Evolutionary conservation across 2,888 invertebrate species (phyloP), one percentile per base, ranked within the genome.

Genomic region (Spisula subtruncata): DNA sequence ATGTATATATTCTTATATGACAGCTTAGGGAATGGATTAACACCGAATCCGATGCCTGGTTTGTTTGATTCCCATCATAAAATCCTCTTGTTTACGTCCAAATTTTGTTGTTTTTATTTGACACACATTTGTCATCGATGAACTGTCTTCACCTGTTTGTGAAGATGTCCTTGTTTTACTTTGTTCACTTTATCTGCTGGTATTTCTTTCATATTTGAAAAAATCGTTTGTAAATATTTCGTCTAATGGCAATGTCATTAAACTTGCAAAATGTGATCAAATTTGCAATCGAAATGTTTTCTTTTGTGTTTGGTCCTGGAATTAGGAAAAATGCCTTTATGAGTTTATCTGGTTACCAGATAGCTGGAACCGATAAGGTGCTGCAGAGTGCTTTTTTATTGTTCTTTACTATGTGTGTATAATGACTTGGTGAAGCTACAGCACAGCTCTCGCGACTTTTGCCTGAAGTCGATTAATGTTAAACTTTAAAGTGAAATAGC

Each of bases 61-160:
- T 48, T 46, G 18, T 41, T 81, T 8, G 25, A 46, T 81, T 18
- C 25, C 46, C 5, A 4, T n/a, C 25, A 20, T 18, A 25, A n/a
- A 35, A 25, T 12, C 10, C 29, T 25, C 25, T 18, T 46, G 46
- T 81, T 46, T 46, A 81, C 46, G 16, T 79, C 41, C 35, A 5
- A 41, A 32, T 35, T 25, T 10, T 81, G 25, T 48, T 48, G 51
- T 81, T 51, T 81, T 51, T 25, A 46, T 48, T n/a, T 81, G 35
- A 35, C 46, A 20, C 46, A 46, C 35, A 20, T 71, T 79, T 79
- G 81, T 81, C 25, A 81, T n/a, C 46, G 25, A 20, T 48, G 25
- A 48, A 81, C n/a, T 35, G 81, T 81, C 25, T 46, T 81, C 81
- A 48, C 81, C 46, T 48, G 25, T 81, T 46, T n/a, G 35, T 79